Evolutionary conservation across 2,888 invertebrate species (phyloP).

Genomic region (Adelphocoris suturalis): DNA sequence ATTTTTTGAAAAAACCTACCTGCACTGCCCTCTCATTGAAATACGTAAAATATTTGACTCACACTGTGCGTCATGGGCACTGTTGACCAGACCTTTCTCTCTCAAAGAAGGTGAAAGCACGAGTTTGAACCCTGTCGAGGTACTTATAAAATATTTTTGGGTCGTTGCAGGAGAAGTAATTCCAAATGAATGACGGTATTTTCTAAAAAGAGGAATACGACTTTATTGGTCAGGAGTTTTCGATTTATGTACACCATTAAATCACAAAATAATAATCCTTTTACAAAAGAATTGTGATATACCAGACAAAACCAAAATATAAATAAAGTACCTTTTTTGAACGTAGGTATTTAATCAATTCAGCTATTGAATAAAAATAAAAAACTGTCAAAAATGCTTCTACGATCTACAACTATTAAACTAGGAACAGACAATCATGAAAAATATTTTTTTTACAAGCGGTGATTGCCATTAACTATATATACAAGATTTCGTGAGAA

Average conservation of each 20-base stretch:
- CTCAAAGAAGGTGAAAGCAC: too few species aligned
- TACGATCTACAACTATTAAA: conserved; percentile 3
- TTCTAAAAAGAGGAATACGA: background rate
- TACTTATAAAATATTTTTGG: too few species aligned
- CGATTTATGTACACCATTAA: background rate
- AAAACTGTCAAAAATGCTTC: background rate
- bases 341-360: background rate
- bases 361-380: background rate
- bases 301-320: too few species aligned
- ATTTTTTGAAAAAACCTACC: too few species aligned
- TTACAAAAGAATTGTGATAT: too few species aligned
- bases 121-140: too few species aligned
- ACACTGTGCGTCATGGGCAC: too few species aligned
- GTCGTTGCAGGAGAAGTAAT: too few species aligned
- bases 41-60: too few species aligned
- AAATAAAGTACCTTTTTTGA: too few species aligned
- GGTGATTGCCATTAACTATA: background rate
- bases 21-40: too few species aligned
- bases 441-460: conserved; percentile 19
- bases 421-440: conserved; percentile 2
- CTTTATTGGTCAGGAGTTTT: conserved; percentile 1
- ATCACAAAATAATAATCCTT: background rate
- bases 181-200: background rate
- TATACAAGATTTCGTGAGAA: background rate
- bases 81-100: too few species aligned